Percentiles rank a stretch among this genome's conserved stretches.
Conservation (phyloP, 2,888 invertebrate species). For the Cepaea hortensis region DNA sequence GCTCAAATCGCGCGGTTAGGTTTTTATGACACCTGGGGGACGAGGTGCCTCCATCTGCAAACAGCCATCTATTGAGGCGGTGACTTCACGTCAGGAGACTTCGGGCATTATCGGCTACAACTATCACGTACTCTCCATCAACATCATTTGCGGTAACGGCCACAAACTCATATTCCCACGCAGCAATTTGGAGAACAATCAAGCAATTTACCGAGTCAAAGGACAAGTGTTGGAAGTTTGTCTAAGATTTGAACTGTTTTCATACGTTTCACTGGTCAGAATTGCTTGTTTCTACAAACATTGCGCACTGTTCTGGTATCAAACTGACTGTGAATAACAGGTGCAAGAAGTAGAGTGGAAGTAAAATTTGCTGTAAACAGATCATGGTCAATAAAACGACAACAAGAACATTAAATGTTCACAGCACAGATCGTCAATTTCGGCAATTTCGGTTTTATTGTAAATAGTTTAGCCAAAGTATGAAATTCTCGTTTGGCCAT, state of each 20-base stretch:
- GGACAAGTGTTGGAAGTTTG: neutral
- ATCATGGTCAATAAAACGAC: neutral
- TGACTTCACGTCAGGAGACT: neutral
- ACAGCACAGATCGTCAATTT: neutral
- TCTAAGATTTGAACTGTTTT: neutral
- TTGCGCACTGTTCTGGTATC: neutral
- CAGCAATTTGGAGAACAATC: slow-evolving; percentile 6
- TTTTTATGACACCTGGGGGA: slow-evolving; percentile 10
- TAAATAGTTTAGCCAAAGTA: neutral
- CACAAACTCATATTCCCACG: neutral
- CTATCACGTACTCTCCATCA: neutral
- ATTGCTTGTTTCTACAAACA: neutral
- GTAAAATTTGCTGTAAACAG: neutral
- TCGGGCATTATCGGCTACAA: neutral
- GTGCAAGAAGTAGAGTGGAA: neutral
- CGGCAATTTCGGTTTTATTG: neutral
- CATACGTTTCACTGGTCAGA: neutral
- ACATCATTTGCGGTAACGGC: slow-evolving; percentile 26
- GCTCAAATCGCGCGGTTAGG: neutral
- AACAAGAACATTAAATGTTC: neutral
- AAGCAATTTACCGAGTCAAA: slow-evolving; percentile 16
- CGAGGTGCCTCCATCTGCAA: neutral
- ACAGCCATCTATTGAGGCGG: slow-evolving; percentile 1
- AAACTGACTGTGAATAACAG: slow-evolving; percentile 4
- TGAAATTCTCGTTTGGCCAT: neutral